phyloP scores from a whole-genome alignment of 1,140 invertebrate species.

The Pseudomyrmex concolor region DNA sequence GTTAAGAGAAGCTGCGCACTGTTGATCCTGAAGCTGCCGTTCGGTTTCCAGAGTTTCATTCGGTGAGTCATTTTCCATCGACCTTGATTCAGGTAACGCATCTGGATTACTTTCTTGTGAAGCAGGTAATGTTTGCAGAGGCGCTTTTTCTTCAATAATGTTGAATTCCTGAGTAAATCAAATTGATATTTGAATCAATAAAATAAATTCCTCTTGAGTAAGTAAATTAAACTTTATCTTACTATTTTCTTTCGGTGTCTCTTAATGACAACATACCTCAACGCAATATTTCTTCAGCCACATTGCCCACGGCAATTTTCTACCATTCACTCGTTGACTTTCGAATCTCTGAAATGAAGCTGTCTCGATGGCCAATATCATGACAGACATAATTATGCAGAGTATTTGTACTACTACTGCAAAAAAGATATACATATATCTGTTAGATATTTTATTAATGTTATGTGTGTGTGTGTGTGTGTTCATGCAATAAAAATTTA shows the following conservation, averaged over 20 bases:
- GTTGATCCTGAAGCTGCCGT: background rate
- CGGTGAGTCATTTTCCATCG: conserved; percentile 20
- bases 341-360: conserved; percentile 91
- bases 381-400: conserved; percentile 87
- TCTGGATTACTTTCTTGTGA: conserved; percentile 38
- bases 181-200: conserved; percentile 1
- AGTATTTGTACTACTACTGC: conserved; percentile 88
- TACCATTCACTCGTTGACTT: conserved; percentile 90
- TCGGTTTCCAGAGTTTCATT: conserved; percentile 62
- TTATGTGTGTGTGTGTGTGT: conserved; percentile 18
- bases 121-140: conserved; percentile 65
- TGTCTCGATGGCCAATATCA: conserved; percentile 89
- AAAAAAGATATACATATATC: conserved; percentile 74
- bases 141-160: conserved; percentile 77
- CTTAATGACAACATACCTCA: conserved; percentile 72
- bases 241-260: conserved; percentile 33
- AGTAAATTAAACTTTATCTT: background rate
- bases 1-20: conserved; percentile 68
- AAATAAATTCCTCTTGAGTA: background rate
- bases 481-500: background rate
- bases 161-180: conserved; percentile 73
- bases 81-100: background rate
- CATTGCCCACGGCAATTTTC: conserved; percentile 89
- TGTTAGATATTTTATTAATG: conserved; percentile 8
- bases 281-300: conserved; percentile 82